Evolutionary conservation across 1,140 invertebrate genomes (phyloP).

Genomic region (Phortica variegata): DNA sequence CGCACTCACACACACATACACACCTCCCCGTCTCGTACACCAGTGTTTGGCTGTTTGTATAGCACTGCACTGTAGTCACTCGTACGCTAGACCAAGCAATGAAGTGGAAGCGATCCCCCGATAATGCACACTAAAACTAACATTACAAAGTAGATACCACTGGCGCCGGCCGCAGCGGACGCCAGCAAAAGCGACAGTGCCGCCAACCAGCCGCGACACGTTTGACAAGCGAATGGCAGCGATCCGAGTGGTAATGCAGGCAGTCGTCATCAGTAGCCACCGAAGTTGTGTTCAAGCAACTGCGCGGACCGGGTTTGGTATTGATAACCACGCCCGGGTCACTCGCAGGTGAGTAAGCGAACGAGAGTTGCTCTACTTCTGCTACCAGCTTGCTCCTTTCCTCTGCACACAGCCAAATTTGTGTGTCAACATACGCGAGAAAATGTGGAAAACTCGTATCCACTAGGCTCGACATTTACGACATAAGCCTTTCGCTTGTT

Average conservation of each 20-base stretch:
- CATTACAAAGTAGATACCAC: constrained; percentile 52
- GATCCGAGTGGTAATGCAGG: constrained; percentile 10
- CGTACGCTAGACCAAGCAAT: too few relatives aligned
- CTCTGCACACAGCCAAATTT: too few relatives aligned
- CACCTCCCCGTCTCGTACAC: constrained; percentile 11
- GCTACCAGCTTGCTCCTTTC: too few relatives aligned
- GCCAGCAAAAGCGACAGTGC: constrained; percentile 44
- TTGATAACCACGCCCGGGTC: too few relatives aligned
- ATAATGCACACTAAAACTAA: constrained; percentile 55
- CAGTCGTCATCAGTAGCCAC: too few relatives aligned
- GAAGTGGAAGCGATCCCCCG: constrained; percentile 51
- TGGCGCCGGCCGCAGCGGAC: constrained; percentile 43
- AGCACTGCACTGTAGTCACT: too few relatives aligned
- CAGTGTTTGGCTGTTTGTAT: constrained; percentile 21
- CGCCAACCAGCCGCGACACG: constrained; percentile 55
- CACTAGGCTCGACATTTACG: constrained; percentile 31
- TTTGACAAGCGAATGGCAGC: constrained; percentile 51
- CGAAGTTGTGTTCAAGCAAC: too few relatives aligned
- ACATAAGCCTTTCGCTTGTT: constrained; percentile 47
- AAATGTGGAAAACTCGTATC: constrained; percentile 50
- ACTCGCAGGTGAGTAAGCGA: too few relatives aligned
- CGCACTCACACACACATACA: constrained; percentile 3
- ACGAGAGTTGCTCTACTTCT: too few relatives aligned
- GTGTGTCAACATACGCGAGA: too few relatives aligned
- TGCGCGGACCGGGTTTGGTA: too few relatives aligned